Evolutionary conservation across 2,888 invertebrate species (phyloP).

Genomic region (Drosophila phalerata): DNA sequence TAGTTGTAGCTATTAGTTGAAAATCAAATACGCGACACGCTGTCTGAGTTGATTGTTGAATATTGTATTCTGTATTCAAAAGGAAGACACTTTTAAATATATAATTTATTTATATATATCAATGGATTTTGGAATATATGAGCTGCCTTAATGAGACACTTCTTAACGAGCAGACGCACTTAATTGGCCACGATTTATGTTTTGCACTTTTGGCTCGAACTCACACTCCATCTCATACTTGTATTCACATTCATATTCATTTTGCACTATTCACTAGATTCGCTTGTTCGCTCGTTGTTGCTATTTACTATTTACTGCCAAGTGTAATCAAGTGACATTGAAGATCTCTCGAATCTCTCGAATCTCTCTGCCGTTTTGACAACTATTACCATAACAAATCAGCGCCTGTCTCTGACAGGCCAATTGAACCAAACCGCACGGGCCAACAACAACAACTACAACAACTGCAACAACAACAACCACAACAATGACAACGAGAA

Average conservation of each 20-base stretch:
- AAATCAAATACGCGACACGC: conserved; percentile 58
- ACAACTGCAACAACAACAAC: conserved; percentile 28
- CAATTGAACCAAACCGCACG: conserved; percentile 66
- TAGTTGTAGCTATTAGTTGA: conserved; percentile 21
- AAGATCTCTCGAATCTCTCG: conserved; percentile 78
- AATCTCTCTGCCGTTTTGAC: conserved; percentile 60
- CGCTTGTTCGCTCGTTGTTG: conserved; percentile 15
- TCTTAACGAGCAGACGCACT: conserved; percentile 62
- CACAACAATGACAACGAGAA: not conserved
- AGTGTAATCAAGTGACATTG: conserved; percentile 76
- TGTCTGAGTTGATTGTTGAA: conserved; percentile 54
- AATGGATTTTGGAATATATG: conserved; percentile 11
- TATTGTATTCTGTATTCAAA: conserved; percentile 18
- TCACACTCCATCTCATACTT: not conserved
- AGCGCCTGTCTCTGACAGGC: conserved; percentile 76
- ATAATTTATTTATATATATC: conserved; percentile 19
- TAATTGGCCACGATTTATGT: conserved; percentile 74
- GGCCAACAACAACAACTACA: conserved; percentile 28
- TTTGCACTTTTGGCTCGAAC: conserved; percentile 43
- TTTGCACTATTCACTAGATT: conserved; percentile 47
- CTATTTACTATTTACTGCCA: conserved; percentile 38
- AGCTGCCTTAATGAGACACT: conserved; percentile 51
- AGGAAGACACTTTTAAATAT: conserved; percentile 15
- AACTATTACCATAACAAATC: conserved; percentile 79
- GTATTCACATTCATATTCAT: conserved; percentile 6